Evolutionary conservation across 2,888 invertebrate genomes (phyloP), one percentile per base, ranked within the genome.

Genomic region (Chrysodeixis includens): DNA sequence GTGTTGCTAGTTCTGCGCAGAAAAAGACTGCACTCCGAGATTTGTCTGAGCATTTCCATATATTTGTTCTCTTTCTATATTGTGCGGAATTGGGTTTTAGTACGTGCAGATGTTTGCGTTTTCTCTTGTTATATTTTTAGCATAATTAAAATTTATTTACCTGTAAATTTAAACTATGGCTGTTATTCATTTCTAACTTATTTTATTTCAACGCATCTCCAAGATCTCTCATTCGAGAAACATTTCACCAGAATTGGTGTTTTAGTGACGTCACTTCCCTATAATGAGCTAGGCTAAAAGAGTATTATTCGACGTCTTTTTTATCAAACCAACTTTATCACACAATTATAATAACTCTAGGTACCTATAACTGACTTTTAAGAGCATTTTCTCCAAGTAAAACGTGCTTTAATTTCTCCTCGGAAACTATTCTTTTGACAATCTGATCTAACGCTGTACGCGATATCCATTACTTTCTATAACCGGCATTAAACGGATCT

Each of bases 381-480:
- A 0, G 26, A 26, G 6, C 26, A 26, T 26, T 26, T 26, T 26
- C 26, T 26, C 26, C 0, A 12, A 35, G 12, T 35, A 35, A 49
- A 8, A 49, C 18, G 46, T 18, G 46, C 18, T 49, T 49, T 49
- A 9, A 62, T 62, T 40, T 53, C 8, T 14, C 14, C 14, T 32
- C 12, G 26, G 52, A 35, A 51, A 26, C 20, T 35, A 49, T 46
- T 30, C 12, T 63, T 8, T 10, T n/a, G 18, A 44, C 51, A 52
- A 20, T 61, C 49, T 35, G 73, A 77, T 76, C 35, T 69, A 66
- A 76, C 70, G 60, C 44, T n/a, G 30, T n/a, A n/a, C 18, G 30
- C 32, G 52, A 44, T 73, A 77, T 56, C 67, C 76, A 81, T 81
- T 58, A 70, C 64, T 68, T 78, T 75, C 76, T 79, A 72, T 69